Base-by-base conservation (phyloP, 2,113 vertebrate species). In the Myocastor coypus region DNA sequence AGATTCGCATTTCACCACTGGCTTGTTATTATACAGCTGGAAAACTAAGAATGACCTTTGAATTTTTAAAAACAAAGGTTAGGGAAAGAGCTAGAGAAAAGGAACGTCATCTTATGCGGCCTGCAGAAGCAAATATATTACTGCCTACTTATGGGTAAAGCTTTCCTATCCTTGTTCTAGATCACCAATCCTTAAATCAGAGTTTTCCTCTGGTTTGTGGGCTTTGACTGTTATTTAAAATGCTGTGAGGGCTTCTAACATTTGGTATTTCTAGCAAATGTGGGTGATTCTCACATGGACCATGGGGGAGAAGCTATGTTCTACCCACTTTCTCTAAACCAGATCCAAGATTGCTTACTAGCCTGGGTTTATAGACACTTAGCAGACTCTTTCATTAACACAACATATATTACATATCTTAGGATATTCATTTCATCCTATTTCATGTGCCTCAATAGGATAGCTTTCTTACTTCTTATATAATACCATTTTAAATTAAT, bases 401-500 rank as follows among this genome's bases (percentile, higher is more conserved):
- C 1, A 42, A 9, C 12, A 77, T 63, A 83, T 10, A 26, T 10
- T 71, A 75, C 19, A n/a, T 52, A 82, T n/a, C 6, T 46, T 37
- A 93, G 57, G 94, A 91, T 91, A 87, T 78, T 92, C 46, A 30
- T 87, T 71, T 87, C 7, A 73, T 7, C 40, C 64, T 78, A 64
- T 66, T 87, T 92, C 71, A 66, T 28, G 37, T 77, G 46, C 24
- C 30, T 87, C 59, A 1, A 19, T 87, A 82, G 52, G 19, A 71
- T 46, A 92, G 50, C 16, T 28, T 5, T 24, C 46, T 55, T 92
- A 50, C 69, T 52, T 92, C 57, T 91, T 89, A 42, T 69, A 85
- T 83, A 92, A n/a, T 80, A 92, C 83, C 55, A 84, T 80, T 89
- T 93, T 68, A 97, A 95, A 89, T 94, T 81, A 94, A 66, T 80